Evolutionary conservation across 2,797 vertebrate genomes (phyloP).

Genomic region (Pseudocheirus occidentalis): DNA sequence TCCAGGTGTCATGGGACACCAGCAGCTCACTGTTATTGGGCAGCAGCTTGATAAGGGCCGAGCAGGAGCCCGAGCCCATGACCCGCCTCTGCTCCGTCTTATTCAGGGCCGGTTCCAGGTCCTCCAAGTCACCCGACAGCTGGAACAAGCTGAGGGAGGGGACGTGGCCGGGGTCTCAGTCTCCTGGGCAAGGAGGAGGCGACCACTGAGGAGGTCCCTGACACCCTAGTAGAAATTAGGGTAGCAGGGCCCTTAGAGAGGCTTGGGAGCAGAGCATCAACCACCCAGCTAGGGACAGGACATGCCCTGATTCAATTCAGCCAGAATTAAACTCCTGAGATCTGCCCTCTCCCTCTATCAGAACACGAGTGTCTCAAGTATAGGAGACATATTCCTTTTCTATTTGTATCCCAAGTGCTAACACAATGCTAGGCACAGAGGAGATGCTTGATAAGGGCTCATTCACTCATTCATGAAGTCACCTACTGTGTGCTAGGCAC

Average conservation of each 20-base stretch:
- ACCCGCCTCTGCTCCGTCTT: slow-evolving; percentile 85
- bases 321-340: neutral
- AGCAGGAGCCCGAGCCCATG: slow-evolving; percentile 94
- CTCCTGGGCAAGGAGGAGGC: neutral
- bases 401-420: neutral
- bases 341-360: neutral
- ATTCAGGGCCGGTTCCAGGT: slow-evolving; percentile 92
- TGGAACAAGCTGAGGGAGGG: slow-evolving; percentile 89
- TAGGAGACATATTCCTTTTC: neutral
- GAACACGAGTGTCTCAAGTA: neutral
- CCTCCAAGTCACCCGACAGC: slow-evolving; percentile 93
- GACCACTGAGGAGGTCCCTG: neutral
- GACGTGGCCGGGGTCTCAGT: neutral
- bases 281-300: neutral
- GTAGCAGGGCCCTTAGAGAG: neutral
- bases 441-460: neutral
- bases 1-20: slow-evolving; percentile 96
- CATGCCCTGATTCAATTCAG: neutral
- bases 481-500: neutral
- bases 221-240: neutral
- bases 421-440: neutral
- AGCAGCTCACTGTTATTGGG: slow-evolving; percentile 91
- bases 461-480: neutral
- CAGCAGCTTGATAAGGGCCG: slow-evolving; percentile 94
- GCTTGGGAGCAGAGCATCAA: neutral